Evolutionary conservation across 2,888 invertebrate species (phyloP).

Genomic region (Eupithecia subumbrata): DNA sequence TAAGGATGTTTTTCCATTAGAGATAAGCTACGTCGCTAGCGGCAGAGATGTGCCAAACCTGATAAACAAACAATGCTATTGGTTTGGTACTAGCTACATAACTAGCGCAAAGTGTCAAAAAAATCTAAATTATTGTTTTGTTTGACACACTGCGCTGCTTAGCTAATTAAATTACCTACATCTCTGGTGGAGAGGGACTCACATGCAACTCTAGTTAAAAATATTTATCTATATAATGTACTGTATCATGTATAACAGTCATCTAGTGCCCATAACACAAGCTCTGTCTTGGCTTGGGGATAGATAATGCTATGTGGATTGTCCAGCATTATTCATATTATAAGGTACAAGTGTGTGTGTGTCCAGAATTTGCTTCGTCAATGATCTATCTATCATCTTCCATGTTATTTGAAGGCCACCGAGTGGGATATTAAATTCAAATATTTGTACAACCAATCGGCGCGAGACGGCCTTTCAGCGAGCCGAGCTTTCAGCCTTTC

Average conservation of each 20-base stretch:
- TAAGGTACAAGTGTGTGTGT: no score
- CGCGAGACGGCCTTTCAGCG: background rate
- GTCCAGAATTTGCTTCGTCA: background rate
- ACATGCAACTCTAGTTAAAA: no score
- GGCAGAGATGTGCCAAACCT: background rate
- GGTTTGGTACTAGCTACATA: background rate
- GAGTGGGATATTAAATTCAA: background rate
- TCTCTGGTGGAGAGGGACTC: background rate
- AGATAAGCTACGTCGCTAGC: background rate
- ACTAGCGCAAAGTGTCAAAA: no score
- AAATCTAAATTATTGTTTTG: background rate
- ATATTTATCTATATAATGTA: no score
- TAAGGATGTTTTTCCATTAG: background rate
- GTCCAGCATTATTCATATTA: no score
- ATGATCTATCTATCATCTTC: background rate
- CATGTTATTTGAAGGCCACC: background rate
- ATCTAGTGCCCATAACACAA: no score
- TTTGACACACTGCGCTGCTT: background rate
- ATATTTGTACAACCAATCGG: background rate
- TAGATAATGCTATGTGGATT: no score
- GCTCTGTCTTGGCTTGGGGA: no score
- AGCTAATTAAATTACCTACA: background rate
- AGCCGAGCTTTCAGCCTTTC: no score
- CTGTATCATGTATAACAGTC: no score
- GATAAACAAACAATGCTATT: background rate